These are phyloP conservation scores for Drosophila mimetica DNA, from an alignment of 2,888 invertebrate genomes.

Conservation along the genomic window DNA sequence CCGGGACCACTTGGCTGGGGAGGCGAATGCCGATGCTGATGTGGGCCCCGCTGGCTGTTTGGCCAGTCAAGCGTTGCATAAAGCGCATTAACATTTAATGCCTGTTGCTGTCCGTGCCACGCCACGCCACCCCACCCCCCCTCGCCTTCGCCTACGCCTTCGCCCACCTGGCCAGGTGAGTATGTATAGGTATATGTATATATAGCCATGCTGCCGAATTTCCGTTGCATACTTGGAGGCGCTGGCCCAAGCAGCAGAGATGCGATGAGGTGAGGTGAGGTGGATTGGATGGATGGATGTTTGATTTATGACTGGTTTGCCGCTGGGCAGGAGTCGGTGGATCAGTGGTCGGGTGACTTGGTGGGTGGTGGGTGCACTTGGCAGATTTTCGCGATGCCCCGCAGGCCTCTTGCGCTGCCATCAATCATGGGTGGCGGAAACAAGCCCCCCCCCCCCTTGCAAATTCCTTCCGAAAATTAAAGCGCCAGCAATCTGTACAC, in stretches of 20 bases:
- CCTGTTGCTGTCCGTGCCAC: conserved; percentile 17
- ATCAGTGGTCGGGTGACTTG: neutral
- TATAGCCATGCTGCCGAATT: conserved; percentile 33
- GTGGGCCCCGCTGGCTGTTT: conserved; percentile 33
- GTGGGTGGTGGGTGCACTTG: conserved; percentile 10
- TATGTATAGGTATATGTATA: too few relatives aligned
- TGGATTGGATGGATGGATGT: conserved; percentile 10
- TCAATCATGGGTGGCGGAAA: conserved; percentile 21
- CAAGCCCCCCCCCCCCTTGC: neutral
- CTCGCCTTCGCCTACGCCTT: neutral
- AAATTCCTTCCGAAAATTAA: conserved; percentile 8
- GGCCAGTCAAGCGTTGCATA: conserved; percentile 49
- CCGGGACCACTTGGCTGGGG: neutral
- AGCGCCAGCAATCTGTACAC: conserved; percentile 49
- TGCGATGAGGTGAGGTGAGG: neutral
- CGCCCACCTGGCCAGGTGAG: conserved; percentile 2
- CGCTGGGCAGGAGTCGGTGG: conserved; percentile 14
- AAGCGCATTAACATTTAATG: conserved; percentile 63
- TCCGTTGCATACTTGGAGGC: conserved; percentile 46
- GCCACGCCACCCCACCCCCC: too few relatives aligned
- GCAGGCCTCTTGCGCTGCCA: conserved; percentile 2
- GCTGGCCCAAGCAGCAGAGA: neutral
- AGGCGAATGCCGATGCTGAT: conserved; percentile 2
- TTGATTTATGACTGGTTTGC: conserved; percentile 55
- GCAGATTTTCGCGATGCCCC: conserved; percentile 1